A percentile compares a stretch with the other conserved stretches of the same genome.
Evolutionary conservation across 2,113 vertebrate species (phyloP).

Genomic region (Lonchura striata): DNA sequence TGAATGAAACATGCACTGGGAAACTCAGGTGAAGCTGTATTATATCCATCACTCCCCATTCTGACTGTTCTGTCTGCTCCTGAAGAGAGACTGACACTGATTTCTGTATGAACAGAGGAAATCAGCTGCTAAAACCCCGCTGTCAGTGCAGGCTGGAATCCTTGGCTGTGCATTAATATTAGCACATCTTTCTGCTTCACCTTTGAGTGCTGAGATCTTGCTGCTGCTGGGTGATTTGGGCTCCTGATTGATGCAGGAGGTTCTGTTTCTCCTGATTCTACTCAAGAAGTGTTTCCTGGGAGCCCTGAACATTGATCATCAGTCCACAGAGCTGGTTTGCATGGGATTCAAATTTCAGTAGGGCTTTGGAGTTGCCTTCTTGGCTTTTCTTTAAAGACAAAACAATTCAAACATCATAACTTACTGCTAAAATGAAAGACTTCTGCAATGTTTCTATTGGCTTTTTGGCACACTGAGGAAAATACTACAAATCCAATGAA

Average conservation of each 20-base stretch:
- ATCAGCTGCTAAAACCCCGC: not conserved
- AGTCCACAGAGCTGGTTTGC: not conserved
- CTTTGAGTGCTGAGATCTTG: not conserved
- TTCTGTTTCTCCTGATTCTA: not conserved
- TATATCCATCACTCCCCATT: not conserved
- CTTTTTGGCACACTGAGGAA: not conserved
- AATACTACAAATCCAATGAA: not conserved
- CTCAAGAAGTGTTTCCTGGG: not conserved
- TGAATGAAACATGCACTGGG: not conserved
- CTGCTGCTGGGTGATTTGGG: not conserved
- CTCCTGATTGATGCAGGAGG: not conserved
- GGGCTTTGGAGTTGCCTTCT: not conserved
- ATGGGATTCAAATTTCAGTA: not conserved
- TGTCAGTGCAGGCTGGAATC: not conserved
- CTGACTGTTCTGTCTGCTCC: not conserved
- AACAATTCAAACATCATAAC: not conserved
- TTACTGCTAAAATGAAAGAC: conserved; percentile 36
- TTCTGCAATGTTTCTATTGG: not conserved
- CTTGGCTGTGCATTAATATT: fast-evolving
- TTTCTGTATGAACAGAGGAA: not conserved
- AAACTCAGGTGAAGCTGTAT: not conserved
- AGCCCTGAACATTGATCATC: not conserved
- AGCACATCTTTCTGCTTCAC: not conserved
- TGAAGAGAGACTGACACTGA: not conserved
- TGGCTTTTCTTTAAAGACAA: conserved; percentile 26